Evolutionary conservation across 2,888 invertebrate species (phyloP), one percentile per base, ranked within the genome.

Genomic region (Sclerodermus sp.): DNA sequence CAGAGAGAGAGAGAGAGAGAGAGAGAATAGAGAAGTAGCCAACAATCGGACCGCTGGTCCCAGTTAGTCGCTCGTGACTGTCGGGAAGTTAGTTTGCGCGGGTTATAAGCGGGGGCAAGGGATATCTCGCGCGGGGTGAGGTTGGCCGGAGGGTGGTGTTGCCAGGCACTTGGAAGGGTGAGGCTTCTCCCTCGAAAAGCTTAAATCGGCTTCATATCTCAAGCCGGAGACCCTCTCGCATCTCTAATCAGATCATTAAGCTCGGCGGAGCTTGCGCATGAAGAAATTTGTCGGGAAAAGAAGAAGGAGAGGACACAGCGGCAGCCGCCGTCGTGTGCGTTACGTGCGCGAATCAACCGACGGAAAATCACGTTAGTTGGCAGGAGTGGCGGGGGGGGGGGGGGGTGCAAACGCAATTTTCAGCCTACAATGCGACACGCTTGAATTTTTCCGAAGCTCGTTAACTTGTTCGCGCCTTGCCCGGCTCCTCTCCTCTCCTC

Each of bases 201-300:
- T 67, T 58, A 66, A 67, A 67, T 67, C 67, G 67, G 60, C 62
- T 60, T 56, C 56, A 53, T 62, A 62, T 63, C 58, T 58, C 54
- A 58, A 49, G 48, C 38, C 47, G 17, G 55, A 46, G 43, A 56
- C 56, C 56, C 55, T 54, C 57, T 54, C 56, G 57, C 64, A 60
- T 62, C 62, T 57, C 60, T 66, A 66, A 67, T 67, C 67, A 64
- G 66, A 67, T 66, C 64, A 60, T 62, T 62, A 63, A 62, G 60
- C 48, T 37, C 34, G 55, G 57, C 50, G 53, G 54, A 51, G 57
- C 59, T 57, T 59, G 52, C 59, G 54, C 62, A 51, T 32, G 52
- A 56, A 44, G 48, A 53, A 57, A 59, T 53, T 23, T 49, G 23
- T 40, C 47, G 41, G 41, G 45, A 32, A 37, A 41, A 39, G 49